Conservation (phyloP, 2,888 invertebrate genomes). For the Heterodera filipjevi region DNA sequence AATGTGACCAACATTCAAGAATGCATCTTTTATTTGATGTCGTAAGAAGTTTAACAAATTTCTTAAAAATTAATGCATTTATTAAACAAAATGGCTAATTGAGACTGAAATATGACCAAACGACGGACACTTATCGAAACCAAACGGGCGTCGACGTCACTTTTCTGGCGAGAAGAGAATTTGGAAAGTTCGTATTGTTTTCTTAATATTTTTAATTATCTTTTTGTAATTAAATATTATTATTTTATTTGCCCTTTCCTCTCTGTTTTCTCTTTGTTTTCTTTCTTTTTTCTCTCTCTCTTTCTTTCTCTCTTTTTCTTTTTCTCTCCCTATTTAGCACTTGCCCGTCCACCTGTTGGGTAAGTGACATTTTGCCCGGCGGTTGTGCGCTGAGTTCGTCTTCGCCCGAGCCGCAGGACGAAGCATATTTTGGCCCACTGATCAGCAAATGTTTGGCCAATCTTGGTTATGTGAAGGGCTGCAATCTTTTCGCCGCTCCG, state of each 20-base stretch:
- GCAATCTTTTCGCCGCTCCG: not conserved
- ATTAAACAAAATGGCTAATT: not conserved
- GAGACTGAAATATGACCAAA: not conserved
- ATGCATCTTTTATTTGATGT: not conserved
- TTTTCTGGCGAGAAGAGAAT: not conserved
- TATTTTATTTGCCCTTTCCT: no score
- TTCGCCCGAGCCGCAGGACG: not conserved
- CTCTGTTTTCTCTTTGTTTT: no score
- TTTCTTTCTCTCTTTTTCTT: no score
- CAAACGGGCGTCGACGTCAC: not conserved
- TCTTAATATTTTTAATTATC: not conserved
- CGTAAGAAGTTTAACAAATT: not conserved
- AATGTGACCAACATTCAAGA: not conserved
- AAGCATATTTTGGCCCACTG: not conserved
- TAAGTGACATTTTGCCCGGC: not conserved
- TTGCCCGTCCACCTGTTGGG: not conserved
- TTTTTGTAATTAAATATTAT: no score
- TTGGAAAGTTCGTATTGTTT: not conserved
- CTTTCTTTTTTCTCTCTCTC: no score
- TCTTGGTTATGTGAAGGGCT: not conserved
- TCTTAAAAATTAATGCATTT: not conserved
- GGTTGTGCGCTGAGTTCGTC: not conserved
- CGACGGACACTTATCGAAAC: not conserved
- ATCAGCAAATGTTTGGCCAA: constrained; percentile 2
- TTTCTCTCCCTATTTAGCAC: not conserved